Conservation (phyloP, 2,888 invertebrate genomes). For the Eugnorisma glareosa region DNA sequence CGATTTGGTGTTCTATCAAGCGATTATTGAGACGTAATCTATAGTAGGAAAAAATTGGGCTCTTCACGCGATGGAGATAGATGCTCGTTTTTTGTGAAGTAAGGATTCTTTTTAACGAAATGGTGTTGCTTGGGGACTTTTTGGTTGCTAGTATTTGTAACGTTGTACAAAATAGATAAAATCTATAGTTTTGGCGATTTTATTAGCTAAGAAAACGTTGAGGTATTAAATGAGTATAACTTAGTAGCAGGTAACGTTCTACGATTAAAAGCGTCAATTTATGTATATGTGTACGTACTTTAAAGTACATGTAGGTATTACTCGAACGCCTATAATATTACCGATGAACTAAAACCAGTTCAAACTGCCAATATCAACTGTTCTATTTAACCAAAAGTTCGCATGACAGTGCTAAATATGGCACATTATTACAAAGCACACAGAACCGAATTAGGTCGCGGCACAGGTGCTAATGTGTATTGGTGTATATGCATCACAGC, state of each 20-base stretch:
- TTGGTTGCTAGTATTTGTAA: not conserved
- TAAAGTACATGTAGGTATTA: not conserved
- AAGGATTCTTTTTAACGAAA: not conserved
- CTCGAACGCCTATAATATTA: not conserved
- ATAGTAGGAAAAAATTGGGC: constrained; percentile 26
- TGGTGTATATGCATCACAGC: constrained; percentile 27
- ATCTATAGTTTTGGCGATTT: not conserved
- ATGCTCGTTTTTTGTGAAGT: constrained; percentile 4
- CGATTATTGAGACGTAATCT: constrained; percentile 44
- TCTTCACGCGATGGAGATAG: constrained; percentile 24
- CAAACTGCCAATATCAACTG: constrained; percentile 4
- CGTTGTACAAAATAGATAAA: not conserved
- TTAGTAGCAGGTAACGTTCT: not conserved
- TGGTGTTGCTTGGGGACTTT: too few relatives aligned
- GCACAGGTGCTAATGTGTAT: constrained; percentile 62
- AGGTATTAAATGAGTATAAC: not conserved
- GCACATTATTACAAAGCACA: constrained; percentile 50
- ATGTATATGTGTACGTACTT: not conserved
- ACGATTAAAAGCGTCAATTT: not conserved
- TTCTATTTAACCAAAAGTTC: constrained; percentile 44
- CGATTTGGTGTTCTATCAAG: constrained; percentile 41
- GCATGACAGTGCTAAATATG: constrained; percentile 40
- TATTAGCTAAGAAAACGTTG: not conserved
- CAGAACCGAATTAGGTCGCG: constrained; percentile 53
- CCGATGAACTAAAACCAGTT: constrained; percentile 15